Percentiles rank a stretch among this genome's conserved stretches.
These are phyloP conservation scores for Archaeoteleia sp. DNA, from an alignment of 2,888 invertebrate species.

Conservation along the genomic window DNA sequence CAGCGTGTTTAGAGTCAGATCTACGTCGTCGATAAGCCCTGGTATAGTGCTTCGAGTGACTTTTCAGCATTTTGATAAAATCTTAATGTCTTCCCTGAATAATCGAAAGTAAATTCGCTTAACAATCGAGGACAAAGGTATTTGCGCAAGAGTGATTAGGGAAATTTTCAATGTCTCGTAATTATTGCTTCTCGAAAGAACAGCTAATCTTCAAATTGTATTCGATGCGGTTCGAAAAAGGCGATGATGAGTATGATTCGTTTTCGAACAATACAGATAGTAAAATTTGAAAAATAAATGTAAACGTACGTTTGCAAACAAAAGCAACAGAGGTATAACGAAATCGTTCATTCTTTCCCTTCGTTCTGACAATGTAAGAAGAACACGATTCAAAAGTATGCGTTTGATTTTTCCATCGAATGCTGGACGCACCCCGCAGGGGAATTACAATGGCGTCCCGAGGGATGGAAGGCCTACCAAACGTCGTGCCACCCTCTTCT, in stretches of 20 bases:
- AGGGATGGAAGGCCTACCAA: conserved; percentile 69
- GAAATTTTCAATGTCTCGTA: too few species aligned
- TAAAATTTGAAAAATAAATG: neutral
- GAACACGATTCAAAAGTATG: conserved; percentile 64
- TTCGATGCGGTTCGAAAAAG: neutral
- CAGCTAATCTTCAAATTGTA: neutral
- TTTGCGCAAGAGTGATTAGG: too few species aligned
- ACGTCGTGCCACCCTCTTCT: conserved; percentile 55
- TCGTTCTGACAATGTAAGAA: conserved; percentile 20
- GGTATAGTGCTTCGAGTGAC: conserved; percentile 71
- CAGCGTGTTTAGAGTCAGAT: conserved; percentile 68
- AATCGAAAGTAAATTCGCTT: conserved; percentile 70
- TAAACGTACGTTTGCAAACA: neutral
- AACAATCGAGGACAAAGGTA: conserved; percentile 6
- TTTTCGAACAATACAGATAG: neutral
- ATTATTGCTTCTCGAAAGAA: too few species aligned
- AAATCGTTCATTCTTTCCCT: conserved; percentile 29
- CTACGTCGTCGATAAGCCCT: conserved; percentile 65
- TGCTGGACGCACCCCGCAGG: conserved; percentile 66
- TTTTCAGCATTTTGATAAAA: conserved; percentile 69
- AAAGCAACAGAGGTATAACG: conserved; percentile 10
- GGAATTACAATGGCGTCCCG: conserved; percentile 73
- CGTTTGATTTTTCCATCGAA: conserved; percentile 72
- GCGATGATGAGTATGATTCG: too few species aligned
- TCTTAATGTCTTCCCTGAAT: conserved; percentile 69